These are phyloP conservation scores for Melinopterus prodromus DNA, from an alignment of 2,888 invertebrate species.

Conservation along the genomic window DNA sequence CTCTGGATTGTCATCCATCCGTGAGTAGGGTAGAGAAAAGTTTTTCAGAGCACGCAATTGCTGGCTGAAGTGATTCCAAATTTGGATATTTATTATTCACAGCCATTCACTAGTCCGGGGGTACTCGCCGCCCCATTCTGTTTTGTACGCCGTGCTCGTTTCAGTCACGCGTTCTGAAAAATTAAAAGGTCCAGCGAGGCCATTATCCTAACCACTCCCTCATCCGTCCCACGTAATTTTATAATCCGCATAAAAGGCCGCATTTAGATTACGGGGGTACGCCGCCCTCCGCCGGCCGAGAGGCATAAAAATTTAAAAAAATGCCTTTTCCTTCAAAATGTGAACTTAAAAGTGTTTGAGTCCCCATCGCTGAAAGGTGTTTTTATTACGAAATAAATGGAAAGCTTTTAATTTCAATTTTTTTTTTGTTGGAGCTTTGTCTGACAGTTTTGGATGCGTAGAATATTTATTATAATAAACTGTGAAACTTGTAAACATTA, in stretches of 20 bases:
- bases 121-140: not conserved
- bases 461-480: too few species aligned
- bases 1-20: too few species aligned
- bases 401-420: not conserved
- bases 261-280: not conserved
- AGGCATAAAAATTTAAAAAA: not conserved
- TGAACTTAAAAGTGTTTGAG: not conserved
- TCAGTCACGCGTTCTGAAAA: conserved; percentile 18
- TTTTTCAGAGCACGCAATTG: not conserved
- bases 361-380: not conserved
- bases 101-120: not conserved
- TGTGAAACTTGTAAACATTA: too few species aligned
- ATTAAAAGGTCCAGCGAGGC: not conserved
- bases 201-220: not conserved
- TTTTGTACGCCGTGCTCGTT: conserved; percentile 29
- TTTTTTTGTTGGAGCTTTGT: too few species aligned
- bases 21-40: not conserved
- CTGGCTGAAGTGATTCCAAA: not conserved
- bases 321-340: not conserved
- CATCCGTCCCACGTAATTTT: not conserved
- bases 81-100: conserved; percentile 4
- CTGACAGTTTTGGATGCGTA: too few species aligned
- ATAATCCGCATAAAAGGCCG: not conserved
- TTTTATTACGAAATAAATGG: not conserved
- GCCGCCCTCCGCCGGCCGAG: not conserved